Base-by-base conservation (phyloP, 2,113 vertebrate genomes). In the Tyrannus savana region DNA sequence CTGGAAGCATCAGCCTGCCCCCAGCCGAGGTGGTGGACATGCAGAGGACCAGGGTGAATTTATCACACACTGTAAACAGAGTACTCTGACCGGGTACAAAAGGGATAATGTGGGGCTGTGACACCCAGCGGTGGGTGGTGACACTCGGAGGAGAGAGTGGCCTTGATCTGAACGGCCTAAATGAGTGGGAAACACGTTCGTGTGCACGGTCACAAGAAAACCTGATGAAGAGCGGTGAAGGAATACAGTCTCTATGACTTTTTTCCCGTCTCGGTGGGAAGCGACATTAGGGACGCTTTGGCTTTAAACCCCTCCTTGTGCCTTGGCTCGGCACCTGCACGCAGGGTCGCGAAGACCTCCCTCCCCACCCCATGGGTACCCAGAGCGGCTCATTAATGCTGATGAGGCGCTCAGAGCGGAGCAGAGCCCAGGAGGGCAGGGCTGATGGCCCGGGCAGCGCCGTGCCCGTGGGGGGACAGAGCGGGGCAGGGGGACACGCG, bases 171-270 rank as follows among this genome's bases (percentile, higher is more conserved):
- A 58, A 19, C 0, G 31, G 49, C 24, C 55, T 18, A 8, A 52
- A 27, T 0, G 24, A 14, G 21, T 3, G 27, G 17, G 27, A n/a
- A 80, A 24, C 19, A 10, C 49, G 2, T 30, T 18, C 6, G 1
- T 3, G 0, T 5, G 46, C 5, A 0, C 0, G 9, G 25, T 11
- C 39, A 6, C 17, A 23, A 41, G 35, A 24, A 39, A 53, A 50
- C 7, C 21, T 6, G 67, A 13, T 7, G 80, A 24, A 14, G 23
- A 9, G 10, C 0, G 12, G 44, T 11, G 18, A 41, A 53, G 11
- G 14, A 14, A 22, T 21, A 0, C 17, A 47, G 16, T 2, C 63
- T 1, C 27, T 3, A 0, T 0, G 37, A 2, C 25, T 47, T n/a
- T 46, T 41, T 44, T 44, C 6, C 15, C 6, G 18, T 39, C 19